Conservation (phyloP, 2,113 vertebrate genomes). For the Sander vitreus region DNA sequence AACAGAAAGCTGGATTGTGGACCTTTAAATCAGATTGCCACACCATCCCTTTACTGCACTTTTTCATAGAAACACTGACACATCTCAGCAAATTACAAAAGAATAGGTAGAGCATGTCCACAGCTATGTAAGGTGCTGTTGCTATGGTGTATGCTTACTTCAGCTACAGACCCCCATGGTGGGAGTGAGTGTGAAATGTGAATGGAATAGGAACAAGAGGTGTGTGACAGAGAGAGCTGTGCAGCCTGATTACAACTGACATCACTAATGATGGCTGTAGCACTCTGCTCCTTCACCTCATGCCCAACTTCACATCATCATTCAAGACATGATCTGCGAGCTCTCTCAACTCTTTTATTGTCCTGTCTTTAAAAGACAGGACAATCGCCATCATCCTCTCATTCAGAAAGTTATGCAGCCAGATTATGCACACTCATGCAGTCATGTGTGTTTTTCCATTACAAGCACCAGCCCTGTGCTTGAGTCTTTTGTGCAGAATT, state of each 20-base stretch:
- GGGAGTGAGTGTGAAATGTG: slow-evolving; percentile 39
- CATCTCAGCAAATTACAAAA: background rate
- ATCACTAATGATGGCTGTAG: slow-evolving; percentile 15
- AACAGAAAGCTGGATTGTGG: slow-evolving; percentile 38
- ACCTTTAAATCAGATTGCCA: slow-evolving; percentile 3
- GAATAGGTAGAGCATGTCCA: background rate
- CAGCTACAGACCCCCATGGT: background rate
- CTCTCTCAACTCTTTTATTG: background rate
- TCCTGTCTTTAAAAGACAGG: background rate
- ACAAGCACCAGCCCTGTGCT: background rate
- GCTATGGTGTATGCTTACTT: slow-evolving; percentile 6
- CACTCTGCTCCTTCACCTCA: slow-evolving; percentile 11
- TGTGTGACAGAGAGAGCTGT: slow-evolving; percentile 27
- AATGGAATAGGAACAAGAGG: slow-evolving; percentile 38
- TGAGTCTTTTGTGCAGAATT: slow-evolving; percentile 36
- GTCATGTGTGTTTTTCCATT: slow-evolving; percentile 22
- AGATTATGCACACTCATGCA: background rate
- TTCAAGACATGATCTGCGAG: background rate
- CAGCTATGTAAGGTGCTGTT: background rate
- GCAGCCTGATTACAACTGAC: slow-evolving; percentile 41
- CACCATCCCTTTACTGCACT: slow-evolving; percentile 7
- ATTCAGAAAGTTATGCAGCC: slow-evolving; percentile 8
- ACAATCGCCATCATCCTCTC: background rate
- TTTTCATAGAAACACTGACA: background rate
- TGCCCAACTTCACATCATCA: background rate